phyloP scores from a whole-genome alignment of 2,797 vertebrate genomes.

The Gambelia wislizenii region DNA sequence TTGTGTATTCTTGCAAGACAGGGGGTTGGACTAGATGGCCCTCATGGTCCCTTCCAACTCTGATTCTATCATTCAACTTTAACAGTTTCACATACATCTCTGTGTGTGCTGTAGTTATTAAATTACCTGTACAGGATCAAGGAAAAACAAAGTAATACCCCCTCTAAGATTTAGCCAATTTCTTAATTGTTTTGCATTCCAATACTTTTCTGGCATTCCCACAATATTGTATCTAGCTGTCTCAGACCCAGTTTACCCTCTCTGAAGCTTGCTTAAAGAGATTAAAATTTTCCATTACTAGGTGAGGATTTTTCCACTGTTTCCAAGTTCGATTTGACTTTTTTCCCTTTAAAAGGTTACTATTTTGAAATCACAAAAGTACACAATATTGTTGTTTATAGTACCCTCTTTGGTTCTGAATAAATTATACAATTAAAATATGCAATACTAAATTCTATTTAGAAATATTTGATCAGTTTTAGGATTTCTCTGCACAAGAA shows the following conservation, averaged over 20 bases:
- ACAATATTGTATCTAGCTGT: background rate
- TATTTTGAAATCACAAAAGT: conserved; percentile 34
- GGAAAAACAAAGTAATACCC: background rate
- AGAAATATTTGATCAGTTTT: background rate
- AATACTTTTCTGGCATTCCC: background rate
- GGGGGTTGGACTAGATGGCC: no score
- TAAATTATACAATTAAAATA: background rate
- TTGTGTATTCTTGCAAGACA: no score
- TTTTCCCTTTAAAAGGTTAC: conserved; percentile 44
- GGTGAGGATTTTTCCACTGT: conserved; percentile 72
- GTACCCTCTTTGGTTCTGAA: background rate
- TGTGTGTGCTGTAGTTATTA: background rate
- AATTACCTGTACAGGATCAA: background rate
- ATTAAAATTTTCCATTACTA: conserved; percentile 81
- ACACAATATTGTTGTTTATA: no score
- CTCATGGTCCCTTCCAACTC: no score
- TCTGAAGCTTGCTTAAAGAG: conserved; percentile 69
- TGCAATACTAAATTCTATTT: background rate
- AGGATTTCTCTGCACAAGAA: background rate
- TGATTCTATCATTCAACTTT: no score
- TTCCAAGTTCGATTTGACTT: conserved; percentile 58
- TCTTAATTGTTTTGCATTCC: background rate
- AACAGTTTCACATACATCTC: background rate
- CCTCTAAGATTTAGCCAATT: background rate
- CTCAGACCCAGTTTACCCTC: conserved; percentile 2